Conservation (phyloP, 2,888 invertebrate genomes). For the Diadegma fenestrale region DNA sequence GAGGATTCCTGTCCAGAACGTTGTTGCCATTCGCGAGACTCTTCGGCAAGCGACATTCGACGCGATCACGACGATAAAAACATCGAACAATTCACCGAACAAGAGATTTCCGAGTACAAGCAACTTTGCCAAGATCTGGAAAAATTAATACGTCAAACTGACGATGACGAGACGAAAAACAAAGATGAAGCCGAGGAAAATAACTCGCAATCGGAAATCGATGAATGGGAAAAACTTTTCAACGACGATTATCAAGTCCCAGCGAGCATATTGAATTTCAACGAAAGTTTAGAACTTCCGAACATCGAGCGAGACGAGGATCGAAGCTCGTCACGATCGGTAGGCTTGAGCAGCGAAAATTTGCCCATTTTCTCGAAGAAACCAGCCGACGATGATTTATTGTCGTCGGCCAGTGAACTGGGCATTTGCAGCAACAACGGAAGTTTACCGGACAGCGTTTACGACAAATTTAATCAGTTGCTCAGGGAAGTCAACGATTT, state of each 20-base stretch:
- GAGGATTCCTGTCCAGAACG: constrained; percentile 43
- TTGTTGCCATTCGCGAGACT: constrained; percentile 25
- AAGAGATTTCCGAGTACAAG: constrained; percentile 78
- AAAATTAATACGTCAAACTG: constrained; percentile 77
- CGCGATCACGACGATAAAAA: constrained; percentile 28
- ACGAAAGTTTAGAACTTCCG: constrained; percentile 21
- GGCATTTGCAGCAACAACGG: constrained; percentile 52
- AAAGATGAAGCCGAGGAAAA: constrained; percentile 12
- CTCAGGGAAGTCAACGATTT: constrained; percentile 58
- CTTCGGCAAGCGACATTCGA: constrained; percentile 32
- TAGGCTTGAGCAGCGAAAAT: constrained; percentile 38
- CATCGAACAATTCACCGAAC: constrained; percentile 72
- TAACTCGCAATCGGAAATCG: constrained; percentile 63
- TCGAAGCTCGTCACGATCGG: constrained; percentile 53
- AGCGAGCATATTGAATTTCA: constrained; percentile 29
- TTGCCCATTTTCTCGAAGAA: constrained; percentile 1
- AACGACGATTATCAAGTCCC: constrained; percentile 47
- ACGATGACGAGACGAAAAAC: constrained; percentile 12
- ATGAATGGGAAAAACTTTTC: constrained; percentile 62
- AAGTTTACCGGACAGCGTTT: constrained; percentile 52
- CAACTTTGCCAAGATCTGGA: constrained; percentile 81
- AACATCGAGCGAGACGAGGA: constrained; percentile 54
- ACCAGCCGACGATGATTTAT: constrained; percentile 31
- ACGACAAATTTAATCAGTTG: constrained; percentile 56
- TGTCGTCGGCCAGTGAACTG: constrained; percentile 49